These are phyloP conservation scores for Stylophora pistillata DNA, from an alignment of 64 coral and sea anemone species.

Conservation along the genomic window DNA sequence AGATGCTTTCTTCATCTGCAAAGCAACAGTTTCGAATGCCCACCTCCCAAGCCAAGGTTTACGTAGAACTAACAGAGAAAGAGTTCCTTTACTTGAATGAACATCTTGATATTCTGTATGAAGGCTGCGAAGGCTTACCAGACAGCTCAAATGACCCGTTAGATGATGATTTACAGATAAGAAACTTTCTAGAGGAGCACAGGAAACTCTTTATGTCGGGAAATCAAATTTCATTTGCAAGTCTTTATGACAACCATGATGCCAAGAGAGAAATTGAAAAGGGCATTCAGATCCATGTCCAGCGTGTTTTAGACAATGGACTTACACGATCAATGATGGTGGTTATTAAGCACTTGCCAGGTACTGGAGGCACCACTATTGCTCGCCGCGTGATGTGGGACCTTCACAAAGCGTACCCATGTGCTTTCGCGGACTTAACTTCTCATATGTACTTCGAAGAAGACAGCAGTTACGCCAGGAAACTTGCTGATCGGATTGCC, in stretches of 20 bases:
- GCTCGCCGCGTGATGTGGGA: slow-evolving; percentile 88
- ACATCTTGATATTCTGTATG: slow-evolving; percentile 71
- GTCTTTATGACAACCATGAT: slow-evolving; percentile 78
- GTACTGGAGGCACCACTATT: slow-evolving; percentile 82
- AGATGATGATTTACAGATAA: slow-evolving; percentile 9
- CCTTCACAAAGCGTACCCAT: slow-evolving; percentile 67
- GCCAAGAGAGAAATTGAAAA: slow-evolving; percentile 54
- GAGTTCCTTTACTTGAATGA: slow-evolving; percentile 71
- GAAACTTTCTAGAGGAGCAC: slow-evolving; percentile 62
- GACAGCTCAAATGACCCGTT: not conserved
- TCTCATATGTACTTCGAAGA: slow-evolving; percentile 57
- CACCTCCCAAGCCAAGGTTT: slow-evolving; percentile 64
- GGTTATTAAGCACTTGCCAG: slow-evolving; percentile 67
- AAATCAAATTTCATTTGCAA: slow-evolving; percentile 67
- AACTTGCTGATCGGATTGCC: slow-evolving; percentile 41
- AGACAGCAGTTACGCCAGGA: slow-evolving; percentile 33
- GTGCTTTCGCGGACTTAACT: slow-evolving; percentile 47
- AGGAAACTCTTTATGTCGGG: slow-evolving; percentile 68
- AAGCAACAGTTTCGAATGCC: slow-evolving; percentile 57
- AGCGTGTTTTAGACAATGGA: slow-evolving; percentile 49
- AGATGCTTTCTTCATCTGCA: slow-evolving; percentile 22
- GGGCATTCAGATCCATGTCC: slow-evolving; percentile 54
- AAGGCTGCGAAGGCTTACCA: slow-evolving; percentile 70
- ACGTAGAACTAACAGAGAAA: slow-evolving; percentile 21
- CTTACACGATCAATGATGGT: slow-evolving; percentile 63